These are phyloP conservation scores for Drosophila ezoana DNA, from an alignment of 2,888 invertebrate genomes.

Conservation along the genomic window DNA sequence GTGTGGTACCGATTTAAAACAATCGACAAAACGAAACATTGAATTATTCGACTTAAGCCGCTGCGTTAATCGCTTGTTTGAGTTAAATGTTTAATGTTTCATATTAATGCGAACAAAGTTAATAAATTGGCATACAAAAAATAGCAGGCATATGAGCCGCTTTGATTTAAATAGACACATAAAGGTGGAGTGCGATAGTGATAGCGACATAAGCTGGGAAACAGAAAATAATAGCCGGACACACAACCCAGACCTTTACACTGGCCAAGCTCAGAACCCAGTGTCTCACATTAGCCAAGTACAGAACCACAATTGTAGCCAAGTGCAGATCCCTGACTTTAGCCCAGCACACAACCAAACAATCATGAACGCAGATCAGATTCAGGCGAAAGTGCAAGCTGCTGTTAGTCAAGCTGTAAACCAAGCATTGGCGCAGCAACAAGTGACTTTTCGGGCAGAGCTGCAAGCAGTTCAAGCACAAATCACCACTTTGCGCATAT, in stretches of 20 bases:
- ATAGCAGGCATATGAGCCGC: background rate
- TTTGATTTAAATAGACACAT: background rate
- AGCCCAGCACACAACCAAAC: background rate
- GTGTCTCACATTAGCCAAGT: background rate
- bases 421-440: background rate
- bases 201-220: slow-evolving; percentile 1
- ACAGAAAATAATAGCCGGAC: background rate
- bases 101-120: too few species aligned
- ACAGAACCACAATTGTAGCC: background rate
- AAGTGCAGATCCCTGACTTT: too few species aligned
- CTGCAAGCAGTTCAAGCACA: background rate
- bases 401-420: too few species aligned
- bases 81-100: too few species aligned
- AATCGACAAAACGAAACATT: too few species aligned
- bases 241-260: background rate
- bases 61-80: too few species aligned
- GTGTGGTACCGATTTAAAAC: too few species aligned
- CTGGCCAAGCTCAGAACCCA: background rate
- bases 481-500: background rate
- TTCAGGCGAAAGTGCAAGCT: background rate
- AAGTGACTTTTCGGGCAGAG: background rate
- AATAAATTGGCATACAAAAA: background rate
- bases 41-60: too few species aligned
- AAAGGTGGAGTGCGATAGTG: background rate
- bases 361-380: background rate